A percentile compares a stretch with the other conserved stretches of the same genome.
These are phyloP conservation scores for Dallia pectoralis DNA, from an alignment of 2,797 vertebrate species.

Conservation along the genomic window DNA sequence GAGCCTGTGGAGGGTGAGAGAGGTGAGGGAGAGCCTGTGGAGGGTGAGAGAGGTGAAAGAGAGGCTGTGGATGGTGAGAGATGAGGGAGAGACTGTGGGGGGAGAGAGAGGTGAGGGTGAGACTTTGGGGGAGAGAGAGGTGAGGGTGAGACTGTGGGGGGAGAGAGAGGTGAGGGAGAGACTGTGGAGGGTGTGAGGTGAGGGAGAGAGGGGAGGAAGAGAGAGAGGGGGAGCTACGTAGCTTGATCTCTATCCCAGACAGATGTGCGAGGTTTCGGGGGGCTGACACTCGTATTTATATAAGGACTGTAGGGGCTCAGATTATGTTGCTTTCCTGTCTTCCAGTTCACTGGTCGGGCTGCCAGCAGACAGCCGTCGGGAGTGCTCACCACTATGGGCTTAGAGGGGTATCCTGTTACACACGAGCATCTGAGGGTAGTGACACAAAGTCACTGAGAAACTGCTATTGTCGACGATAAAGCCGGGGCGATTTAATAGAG, in stretches of 20 bases:
- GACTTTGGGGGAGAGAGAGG: too few species aligned
- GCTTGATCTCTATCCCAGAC: not conserved
- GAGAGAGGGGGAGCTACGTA: too few species aligned
- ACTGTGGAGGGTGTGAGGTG: not conserved
- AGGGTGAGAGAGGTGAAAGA: too few species aligned
- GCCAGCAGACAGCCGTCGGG: conserved; percentile 36
- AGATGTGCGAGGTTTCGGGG: conserved; percentile 3
- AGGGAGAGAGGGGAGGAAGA: not conserved
- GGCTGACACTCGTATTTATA: conserved; percentile 51
- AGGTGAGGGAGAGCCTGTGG: too few species aligned
- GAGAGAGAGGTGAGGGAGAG: too few species aligned
- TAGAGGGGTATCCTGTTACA: conserved; percentile 71
- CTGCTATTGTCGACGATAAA: not conserved
- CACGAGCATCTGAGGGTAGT: conserved; percentile 27
- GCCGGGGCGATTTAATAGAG: not conserved
- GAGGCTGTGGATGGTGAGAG: not conserved
- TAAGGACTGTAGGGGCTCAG: conserved; percentile 45
- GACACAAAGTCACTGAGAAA: not conserved
- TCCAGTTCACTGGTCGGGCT: conserved; percentile 27
- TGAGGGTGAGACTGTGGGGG: not conserved
- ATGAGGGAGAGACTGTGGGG: too few species aligned
- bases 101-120: too few species aligned
- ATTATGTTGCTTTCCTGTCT: conserved; percentile 50
- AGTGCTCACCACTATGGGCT: conserved; percentile 50
- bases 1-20: not conserved